Evolutionary conservation across 2,797 vertebrate genomes (phyloP).

Genomic region (Diplodus sargus): DNA sequence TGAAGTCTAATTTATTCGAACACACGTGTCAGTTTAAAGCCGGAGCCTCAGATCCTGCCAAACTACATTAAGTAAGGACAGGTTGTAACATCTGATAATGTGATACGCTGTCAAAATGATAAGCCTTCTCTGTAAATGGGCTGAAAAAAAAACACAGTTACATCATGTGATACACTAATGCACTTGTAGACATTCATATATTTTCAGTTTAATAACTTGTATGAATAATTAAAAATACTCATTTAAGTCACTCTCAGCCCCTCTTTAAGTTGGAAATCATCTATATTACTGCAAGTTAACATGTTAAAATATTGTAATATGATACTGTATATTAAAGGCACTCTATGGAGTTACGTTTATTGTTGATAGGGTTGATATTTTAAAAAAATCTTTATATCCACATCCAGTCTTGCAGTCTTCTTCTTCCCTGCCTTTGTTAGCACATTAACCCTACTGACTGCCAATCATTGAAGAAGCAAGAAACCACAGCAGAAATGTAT

Average conservation of each 20-base stretch:
- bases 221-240: background rate
- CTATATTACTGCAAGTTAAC: too few relatives aligned
- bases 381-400: too few relatives aligned
- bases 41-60: conserved; percentile 13
- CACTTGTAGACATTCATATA: background rate
- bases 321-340: too few relatives aligned
- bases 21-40: conserved; percentile 2
- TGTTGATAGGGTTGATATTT: too few relatives aligned
- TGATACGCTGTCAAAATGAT: conserved; percentile 30
- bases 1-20: conserved; percentile 42
- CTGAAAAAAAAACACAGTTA: conserved; percentile 5
- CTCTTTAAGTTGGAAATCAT: background rate
- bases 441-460: too few relatives aligned
- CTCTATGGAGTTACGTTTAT: too few relatives aligned
- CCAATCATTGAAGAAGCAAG: too few relatives aligned
- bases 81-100: conserved; percentile 29
- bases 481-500: too few relatives aligned
- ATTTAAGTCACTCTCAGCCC: background rate
- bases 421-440: too few relatives aligned
- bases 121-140: conserved; percentile 8
- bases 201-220: conserved; percentile 12
- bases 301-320: too few relatives aligned
- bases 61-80: conserved; percentile 8
- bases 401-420: too few relatives aligned
- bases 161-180: conserved; percentile 6